Percentiles rank a stretch among this genome's conserved stretches.
These are phyloP conservation scores for Dione juno DNA, from an alignment of 2,888 invertebrate genomes.

Conservation along the genomic window DNA sequence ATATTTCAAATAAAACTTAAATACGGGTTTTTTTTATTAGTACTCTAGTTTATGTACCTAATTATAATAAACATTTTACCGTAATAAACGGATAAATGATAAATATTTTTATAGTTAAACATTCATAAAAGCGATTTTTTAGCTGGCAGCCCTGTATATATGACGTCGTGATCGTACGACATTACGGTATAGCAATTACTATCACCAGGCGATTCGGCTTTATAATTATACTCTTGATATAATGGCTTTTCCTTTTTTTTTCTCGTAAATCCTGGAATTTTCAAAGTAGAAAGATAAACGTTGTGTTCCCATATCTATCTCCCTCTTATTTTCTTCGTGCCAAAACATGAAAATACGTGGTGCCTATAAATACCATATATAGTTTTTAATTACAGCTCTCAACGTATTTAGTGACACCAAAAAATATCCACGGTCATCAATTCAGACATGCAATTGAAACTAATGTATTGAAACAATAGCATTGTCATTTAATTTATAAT, in stretches of 20 bases:
- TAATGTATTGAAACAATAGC: too few relatives aligned
- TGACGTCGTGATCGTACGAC: slow-evolving; percentile 39
- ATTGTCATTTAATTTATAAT: too few relatives aligned
- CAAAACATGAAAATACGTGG: too few relatives aligned
- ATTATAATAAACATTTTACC: background rate
- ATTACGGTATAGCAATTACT: slow-evolving; percentile 40
- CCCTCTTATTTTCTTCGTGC: too few relatives aligned
- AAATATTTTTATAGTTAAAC: background rate
- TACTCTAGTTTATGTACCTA: background rate
- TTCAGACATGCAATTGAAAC: too few relatives aligned
- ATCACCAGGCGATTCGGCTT: background rate
- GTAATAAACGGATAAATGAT: background rate
- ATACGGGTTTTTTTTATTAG: background rate
- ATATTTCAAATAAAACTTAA: background rate
- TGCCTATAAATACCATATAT: too few relatives aligned
- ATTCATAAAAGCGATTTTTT: background rate
- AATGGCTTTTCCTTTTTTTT: slow-evolving; percentile 14
- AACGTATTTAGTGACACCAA: too few relatives aligned
- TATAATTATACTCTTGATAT: slow-evolving; percentile 10
- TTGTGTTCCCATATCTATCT: too few relatives aligned
- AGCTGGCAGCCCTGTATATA: slow-evolving; percentile 11
- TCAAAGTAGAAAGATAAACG: background rate
- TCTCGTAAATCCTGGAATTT: background rate
- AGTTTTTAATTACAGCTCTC: too few relatives aligned
- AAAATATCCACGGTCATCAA: too few relatives aligned